phyloP scores from a whole-genome alignment of 2,113 vertebrate genomes.

The Lynx canadensis region DNA sequence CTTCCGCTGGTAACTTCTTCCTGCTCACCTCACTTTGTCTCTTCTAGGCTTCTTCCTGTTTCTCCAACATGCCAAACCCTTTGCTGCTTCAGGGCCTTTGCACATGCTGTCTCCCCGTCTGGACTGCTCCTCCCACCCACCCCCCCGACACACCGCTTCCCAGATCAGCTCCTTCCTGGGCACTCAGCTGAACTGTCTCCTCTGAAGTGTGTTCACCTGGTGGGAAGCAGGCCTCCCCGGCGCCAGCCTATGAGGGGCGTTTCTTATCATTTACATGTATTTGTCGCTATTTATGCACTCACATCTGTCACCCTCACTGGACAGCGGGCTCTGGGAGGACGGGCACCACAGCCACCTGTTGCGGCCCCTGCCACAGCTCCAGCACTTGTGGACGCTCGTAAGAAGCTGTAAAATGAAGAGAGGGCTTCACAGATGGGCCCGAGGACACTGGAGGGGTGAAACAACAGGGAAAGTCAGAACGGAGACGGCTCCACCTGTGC shows the following conservation, averaged over 20 bases:
- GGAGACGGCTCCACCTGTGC: too few relatives aligned
- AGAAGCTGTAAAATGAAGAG: neutral
- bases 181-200: neutral
- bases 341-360: neutral
- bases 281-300: too few relatives aligned
- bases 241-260: neutral
- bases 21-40: neutral
- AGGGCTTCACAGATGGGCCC: neutral
- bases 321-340: neutral
- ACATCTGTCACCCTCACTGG: rapidly evolving
- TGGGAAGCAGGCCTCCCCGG: neutral
- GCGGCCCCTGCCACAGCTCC: rapidly evolving
- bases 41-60: neutral
- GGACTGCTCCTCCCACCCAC: neutral
- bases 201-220: neutral
- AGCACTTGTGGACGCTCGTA: rapidly evolving
- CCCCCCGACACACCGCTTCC: neutral
- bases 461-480: neutral
- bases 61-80: neutral
- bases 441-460: neutral
- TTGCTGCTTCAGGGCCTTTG: neutral
- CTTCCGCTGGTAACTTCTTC: neutral
- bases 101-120: neutral
- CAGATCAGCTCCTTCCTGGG: neutral
- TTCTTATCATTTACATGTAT: neutral